Evolutionary conservation across 92 coral and sea anemone genomes (phyloP), one percentile per base, ranked within the genome.

Genomic region (Isaurus tuberculatus): DNA sequence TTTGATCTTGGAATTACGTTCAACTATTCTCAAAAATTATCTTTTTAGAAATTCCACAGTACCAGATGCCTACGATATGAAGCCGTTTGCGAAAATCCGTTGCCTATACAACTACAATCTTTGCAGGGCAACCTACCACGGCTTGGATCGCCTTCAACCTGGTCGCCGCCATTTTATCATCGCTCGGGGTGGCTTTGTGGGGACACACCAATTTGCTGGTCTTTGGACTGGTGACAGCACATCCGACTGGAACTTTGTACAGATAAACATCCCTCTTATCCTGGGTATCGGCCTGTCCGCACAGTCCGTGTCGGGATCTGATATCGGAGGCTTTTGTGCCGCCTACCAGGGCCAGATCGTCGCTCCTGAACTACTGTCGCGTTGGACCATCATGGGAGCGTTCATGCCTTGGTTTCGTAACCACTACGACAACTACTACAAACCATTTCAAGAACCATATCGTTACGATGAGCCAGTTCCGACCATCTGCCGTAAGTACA

Each of bases 211-310:
- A 15, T 89, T 71, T 71, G 93, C 95, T 11, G 95, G 91, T 1
- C 79, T 92, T 32, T 92, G 95, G 95, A 92, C 95, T 3, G 95
- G 95, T 9, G 95, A 92, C 70, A 92, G 95, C 14, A 92, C 95
- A 0, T 92, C 95, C 65, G 89, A 83, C 89, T 92, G 95, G 95
- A 85, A 92, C 7, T 92, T 92, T 66, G 73, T 92, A 14, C 93
- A 73, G 78, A 92, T 89, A 79, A 92, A 86, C 75, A 92, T 92
- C 64, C 95, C 95, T 0, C 84, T 92, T 85, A 36, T 92, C 31
- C 84, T 92, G 8, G 85, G 87, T 40, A 92, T 92, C 5, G 95
- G 95, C 16, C 43, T 92, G 33, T 92, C 95, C 3, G 95, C 87
- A 10, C 95, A 92, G 85, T 91, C 95, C 0, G 89, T 92, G 20